Percentiles rank a stretch among this genome's conserved stretches.
Conservation (phyloP, 2,113 vertebrate species). For the Sylvietta virens region DNA sequence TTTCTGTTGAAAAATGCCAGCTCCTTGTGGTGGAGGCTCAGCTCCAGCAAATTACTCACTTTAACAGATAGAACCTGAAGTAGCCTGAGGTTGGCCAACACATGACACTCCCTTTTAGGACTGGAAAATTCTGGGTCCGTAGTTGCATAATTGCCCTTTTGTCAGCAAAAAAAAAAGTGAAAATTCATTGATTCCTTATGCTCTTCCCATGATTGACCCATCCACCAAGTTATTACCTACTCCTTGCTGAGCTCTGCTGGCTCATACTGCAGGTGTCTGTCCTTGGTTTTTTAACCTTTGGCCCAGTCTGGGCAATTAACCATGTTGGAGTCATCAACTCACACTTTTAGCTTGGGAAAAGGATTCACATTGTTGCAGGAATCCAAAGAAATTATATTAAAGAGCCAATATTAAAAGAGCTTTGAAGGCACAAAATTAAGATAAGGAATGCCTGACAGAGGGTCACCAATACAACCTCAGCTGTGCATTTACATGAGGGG, state of each 20-base stretch:
- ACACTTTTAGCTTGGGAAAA: background rate
- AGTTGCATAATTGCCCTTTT: background rate
- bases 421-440: background rate
- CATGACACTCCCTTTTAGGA: accelerated
- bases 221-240: background rate
- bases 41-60: background rate
- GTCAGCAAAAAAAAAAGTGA: background rate
- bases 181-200: background rate
- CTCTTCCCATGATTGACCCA: background rate
- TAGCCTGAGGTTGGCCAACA: background rate
- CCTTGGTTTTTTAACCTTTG: background rate
- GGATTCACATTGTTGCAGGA: background rate
- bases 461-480: background rate
- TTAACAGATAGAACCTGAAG: background rate
- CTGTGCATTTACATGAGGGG: accelerated
- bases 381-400: background rate
- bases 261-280: background rate
- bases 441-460: background rate
- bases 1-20: background rate
- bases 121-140: background rate
- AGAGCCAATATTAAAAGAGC: background rate
- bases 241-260: background rate
- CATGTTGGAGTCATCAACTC: background rate
- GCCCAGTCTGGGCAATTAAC: background rate
- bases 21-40: background rate